phyloP scores from a whole-genome alignment of 2,888 invertebrate species.

The Dascillus cervinus region DNA sequence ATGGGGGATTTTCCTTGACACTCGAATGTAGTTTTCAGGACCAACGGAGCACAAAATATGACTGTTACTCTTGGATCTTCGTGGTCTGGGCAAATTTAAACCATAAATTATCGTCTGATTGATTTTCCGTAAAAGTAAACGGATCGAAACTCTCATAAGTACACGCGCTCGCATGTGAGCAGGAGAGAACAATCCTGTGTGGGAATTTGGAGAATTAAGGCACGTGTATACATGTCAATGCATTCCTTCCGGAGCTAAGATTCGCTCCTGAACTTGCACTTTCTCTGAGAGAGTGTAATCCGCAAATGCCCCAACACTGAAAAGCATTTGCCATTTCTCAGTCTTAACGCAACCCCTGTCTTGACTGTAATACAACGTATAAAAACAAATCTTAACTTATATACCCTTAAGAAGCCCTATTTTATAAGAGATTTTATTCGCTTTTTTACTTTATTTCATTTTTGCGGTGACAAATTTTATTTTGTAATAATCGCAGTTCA shows the following conservation, averaged over 20 bases:
- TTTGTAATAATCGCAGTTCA: no score
- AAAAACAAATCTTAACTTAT: no score
- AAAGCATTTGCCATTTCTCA: conserved; percentile 38
- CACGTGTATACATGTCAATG: conserved; percentile 36
- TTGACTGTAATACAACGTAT: no score
- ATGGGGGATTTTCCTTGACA: conserved; percentile 22
- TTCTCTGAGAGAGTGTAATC: conserved; percentile 23
- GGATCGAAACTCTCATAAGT: no score
- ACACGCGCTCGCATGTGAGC: no score
- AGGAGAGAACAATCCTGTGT: conserved; percentile 32
- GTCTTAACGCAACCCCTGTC: conserved; percentile 26
- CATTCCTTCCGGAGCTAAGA: conserved; percentile 28
- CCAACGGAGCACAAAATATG: conserved; percentile 40
- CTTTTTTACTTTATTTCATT: no score
- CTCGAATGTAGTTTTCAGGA: conserved; percentile 38
- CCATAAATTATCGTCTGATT: no score
- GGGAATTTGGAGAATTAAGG: conserved; percentile 39
- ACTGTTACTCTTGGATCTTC: conserved; percentile 33
- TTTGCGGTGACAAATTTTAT: no score
- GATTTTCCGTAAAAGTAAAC: no score
- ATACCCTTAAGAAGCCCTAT: no score
- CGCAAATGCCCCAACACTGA: conserved; percentile 29
- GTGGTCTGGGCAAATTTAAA: no score
- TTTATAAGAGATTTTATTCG: no score
- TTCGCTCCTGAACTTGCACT: conserved; percentile 36